phyloP scores from a whole-genome alignment of 2,113 vertebrate genomes.

The Tamias sibiricus region DNA sequence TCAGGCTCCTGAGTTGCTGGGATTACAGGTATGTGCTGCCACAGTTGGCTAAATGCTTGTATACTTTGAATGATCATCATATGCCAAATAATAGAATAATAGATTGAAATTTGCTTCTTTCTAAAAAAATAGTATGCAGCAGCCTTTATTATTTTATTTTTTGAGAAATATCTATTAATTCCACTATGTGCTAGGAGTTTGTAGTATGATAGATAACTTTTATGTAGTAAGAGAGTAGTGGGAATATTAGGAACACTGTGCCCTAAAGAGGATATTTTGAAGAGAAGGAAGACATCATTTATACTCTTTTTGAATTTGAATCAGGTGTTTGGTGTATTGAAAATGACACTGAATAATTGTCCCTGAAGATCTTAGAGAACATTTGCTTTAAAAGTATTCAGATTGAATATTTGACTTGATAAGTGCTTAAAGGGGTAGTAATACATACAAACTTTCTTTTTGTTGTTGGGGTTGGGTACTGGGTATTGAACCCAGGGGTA shows the following conservation, averaged over 20 bases:
- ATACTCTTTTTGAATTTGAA: slow-evolving; percentile 43
- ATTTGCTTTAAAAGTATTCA: background rate
- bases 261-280: slow-evolving; percentile 2
- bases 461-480: too few species aligned
- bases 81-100: background rate
- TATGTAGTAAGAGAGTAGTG: background rate
- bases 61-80: background rate
- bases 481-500: too few species aligned
- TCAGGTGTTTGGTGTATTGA: slow-evolving; percentile 25
- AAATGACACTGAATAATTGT: slow-evolving; percentile 31
- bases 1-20: too few species aligned
- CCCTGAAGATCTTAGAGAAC: slow-evolving; percentile 36
- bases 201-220: background rate
- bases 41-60: background rate
- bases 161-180: background rate
- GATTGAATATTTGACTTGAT: slow-evolving; percentile 55
- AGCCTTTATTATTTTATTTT: background rate
- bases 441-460: slow-evolving; percentile 14
- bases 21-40: too few species aligned
- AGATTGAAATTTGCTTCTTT: background rate
- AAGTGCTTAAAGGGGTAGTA: slow-evolving; percentile 28
- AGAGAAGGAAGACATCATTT: background rate
- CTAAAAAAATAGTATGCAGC: background rate
- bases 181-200: background rate
- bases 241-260: background rate